These are phyloP conservation scores for Drosophila arizonae DNA, from an alignment of 1,140 invertebrate genomes.

Conservation along the genomic window DNA sequence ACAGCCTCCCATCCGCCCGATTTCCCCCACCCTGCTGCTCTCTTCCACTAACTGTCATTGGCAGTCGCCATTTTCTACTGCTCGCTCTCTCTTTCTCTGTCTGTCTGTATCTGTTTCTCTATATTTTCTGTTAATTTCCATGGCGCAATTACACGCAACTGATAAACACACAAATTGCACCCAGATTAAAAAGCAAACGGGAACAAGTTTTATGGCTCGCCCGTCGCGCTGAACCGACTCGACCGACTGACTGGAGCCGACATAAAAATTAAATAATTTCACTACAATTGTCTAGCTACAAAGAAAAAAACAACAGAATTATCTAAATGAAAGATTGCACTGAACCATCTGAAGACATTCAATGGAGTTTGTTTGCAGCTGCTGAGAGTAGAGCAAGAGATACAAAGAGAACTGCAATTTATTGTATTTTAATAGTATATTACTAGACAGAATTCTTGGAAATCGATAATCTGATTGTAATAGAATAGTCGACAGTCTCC, in stretches of 20 bases:
- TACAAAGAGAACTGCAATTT: too few relatives aligned
- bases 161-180: slow-evolving; percentile 59
- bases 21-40: not conserved
- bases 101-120: too few relatives aligned
- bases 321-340: slow-evolving; percentile 10
- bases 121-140: slow-evolving; percentile 66
- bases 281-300: slow-evolving; percentile 28
- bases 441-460: too few relatives aligned
- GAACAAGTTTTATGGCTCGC: slow-evolving; percentile 59
- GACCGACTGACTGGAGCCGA: slow-evolving; percentile 58
- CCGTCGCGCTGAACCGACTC: slow-evolving; percentile 8
- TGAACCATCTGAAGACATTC: too few relatives aligned
- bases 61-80: slow-evolving; percentile 69
- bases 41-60: slow-evolving; percentile 38
- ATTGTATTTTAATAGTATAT: too few relatives aligned
- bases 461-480: too few relatives aligned
- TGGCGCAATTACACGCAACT: slow-evolving; percentile 75
- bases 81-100: not conserved
- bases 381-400: too few relatives aligned
- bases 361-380: too few relatives aligned
- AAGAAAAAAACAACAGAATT: slow-evolving; percentile 27
- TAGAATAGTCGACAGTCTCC: too few relatives aligned
- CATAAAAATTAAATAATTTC: slow-evolving; percentile 59
- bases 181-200: slow-evolving; percentile 63
- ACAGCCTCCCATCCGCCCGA: not conserved